phyloP scores from a whole-genome alignment of 2,888 invertebrate species.

The Cotesia congregata region DNA sequence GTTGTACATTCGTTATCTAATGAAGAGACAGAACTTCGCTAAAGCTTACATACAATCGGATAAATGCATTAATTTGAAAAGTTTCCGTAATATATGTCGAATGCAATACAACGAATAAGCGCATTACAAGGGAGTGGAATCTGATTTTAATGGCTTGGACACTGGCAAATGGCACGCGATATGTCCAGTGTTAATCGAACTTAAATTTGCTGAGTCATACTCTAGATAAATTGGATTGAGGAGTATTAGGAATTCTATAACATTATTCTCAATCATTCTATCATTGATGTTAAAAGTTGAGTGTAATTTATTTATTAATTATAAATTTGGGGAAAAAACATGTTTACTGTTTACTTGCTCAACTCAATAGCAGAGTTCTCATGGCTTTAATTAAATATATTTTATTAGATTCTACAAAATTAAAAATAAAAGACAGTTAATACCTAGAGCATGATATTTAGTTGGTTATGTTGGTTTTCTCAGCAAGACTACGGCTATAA shows the following conservation, averaged over 20 bases:
- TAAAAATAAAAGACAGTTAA: not conserved
- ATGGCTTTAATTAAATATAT: not conserved
- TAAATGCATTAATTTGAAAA: slow-evolving; percentile 17
- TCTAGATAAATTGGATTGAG: slow-evolving; percentile 13
- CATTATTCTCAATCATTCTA: not conserved
- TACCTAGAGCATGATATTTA: slow-evolving; percentile 19
- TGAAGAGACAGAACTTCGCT: not conserved
- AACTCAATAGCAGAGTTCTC: not conserved
- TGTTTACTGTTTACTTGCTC: not conserved
- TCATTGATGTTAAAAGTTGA: no score
- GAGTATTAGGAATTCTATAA: not conserved
- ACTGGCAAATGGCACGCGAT: slow-evolving; percentile 59
- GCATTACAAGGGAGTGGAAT: slow-evolving; percentile 36
- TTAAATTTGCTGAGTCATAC: slow-evolving; percentile 49
- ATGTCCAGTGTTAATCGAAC: slow-evolving; percentile 58
- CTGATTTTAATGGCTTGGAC: slow-evolving; percentile 64
- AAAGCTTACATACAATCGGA: not conserved
- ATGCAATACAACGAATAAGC: slow-evolving; percentile 10
- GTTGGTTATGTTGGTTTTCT: slow-evolving; percentile 53
- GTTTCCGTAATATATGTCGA: slow-evolving; percentile 25
- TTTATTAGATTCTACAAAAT: not conserved
- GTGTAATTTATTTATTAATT: not conserved
- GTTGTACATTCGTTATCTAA: not conserved
- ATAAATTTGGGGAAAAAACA: not conserved
- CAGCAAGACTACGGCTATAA: slow-evolving; percentile 55